Base-by-base conservation (phyloP, 2,888 invertebrate species). In the Leptinotarsa tumamoca region DNA sequence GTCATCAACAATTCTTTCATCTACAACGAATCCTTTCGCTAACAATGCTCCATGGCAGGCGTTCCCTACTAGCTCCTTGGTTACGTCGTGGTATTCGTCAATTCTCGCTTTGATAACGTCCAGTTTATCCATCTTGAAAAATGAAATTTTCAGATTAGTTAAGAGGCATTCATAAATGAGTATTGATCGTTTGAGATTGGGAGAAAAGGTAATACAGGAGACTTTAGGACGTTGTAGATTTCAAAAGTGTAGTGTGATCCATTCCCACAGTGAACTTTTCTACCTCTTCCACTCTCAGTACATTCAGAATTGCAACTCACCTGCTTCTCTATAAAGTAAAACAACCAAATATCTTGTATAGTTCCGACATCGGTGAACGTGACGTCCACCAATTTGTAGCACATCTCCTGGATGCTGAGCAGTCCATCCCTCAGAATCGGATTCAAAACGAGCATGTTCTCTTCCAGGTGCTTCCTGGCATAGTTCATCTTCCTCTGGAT, bases 31-130 rank as follows among this genome's bases (percentile, higher is more conserved):
- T 0, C 96, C 96, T 81, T 93, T 92, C 4, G 91, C 91, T 66
- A 93, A 90, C 1, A 97, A 90, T 0, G 96, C 94, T 0, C 92
- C 91, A 73, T 95, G 91, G 83, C 96, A 96, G 0, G 96, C 94
- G 69, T 93, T 91, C 80, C 91, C 90, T 17, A 94, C 89, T 33
- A 92, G 89, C 79, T 92, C 91, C 84, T 90, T 90, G 0, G 92
- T 90, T 15, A 91, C 86, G 50, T 82, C 84, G 43, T 91, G 89
- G 81, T 91, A 92, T 23, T 90, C 89, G 0, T 83, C 82, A 3
- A 93, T 84, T 67, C 88, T 88, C 0, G 80, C 79, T 67, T 86
- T 82, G 15, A 88, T 81, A 4, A 67, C 76, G 74, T 88, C 88
- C 61, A 88, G 78, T 82, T 87, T 86, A 51, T 83, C 89, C 90